Evolutionary conservation across 1,140 invertebrate genomes (phyloP), one percentile per base, ranked within the genome.

Genomic region (Aphidius ervi): DNA sequence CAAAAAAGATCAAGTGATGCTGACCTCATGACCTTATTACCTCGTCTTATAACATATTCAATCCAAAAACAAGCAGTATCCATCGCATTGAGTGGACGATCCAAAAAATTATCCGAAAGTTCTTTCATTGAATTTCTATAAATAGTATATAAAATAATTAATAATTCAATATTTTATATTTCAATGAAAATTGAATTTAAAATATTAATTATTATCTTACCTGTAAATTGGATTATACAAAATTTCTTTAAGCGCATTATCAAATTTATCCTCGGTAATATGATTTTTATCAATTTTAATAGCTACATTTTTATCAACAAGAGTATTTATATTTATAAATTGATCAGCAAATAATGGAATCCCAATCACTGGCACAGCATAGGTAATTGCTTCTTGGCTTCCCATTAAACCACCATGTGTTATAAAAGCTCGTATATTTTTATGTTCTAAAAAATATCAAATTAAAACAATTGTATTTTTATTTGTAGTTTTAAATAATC

Each of bases 351-450:
- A 82, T 58, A 91, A 74, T 8, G 91, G 90, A 65, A 91, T 85
- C 16, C 85, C 83, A 6, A 93, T 75, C 46, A 90, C 81, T 0
- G 91, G 90, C 5, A 92, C 86, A 6, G 84, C 89, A 65, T 83
- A 88, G 66, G 88, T 84, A 52, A 89, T 81, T 6, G 88, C 84
- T 73, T 93, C 91, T 46, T 86, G 87, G 1, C 84, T 85, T 16
- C 90, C 86, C 68, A 89, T 82, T 42, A 90, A 82, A 0, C 90
- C 91, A 23, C 85, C 87, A 65, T 93, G 90, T 0, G 87, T 86
- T 61, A 91, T 82, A 61, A 91, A 92, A 0, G 82, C 84, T 59
- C 81, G 80, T 10, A 74, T 39, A 37, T 77, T 77, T 20, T 64
- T 68, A 52, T 78, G 76, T 9, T 77, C 76, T 78, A 54, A 5